Evolutionary conservation across 2,797 vertebrate species (phyloP).

Genomic region (Cirrhinus mrigala): DNA sequence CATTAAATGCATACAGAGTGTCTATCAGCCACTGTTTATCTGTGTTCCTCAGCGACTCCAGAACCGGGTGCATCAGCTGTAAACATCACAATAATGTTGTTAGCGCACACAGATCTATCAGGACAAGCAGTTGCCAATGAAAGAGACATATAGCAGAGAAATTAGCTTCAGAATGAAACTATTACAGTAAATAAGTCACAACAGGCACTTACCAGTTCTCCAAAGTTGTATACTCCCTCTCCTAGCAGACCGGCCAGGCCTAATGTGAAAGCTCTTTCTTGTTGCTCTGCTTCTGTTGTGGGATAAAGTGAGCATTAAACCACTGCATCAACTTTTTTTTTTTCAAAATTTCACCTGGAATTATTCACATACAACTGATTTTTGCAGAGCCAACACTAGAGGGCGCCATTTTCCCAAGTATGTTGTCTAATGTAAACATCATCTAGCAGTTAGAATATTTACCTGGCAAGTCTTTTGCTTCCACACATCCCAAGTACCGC

Average conservation of each 20-base stretch:
- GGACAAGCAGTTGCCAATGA: background rate
- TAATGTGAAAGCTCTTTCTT: constrained; percentile 95
- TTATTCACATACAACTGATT: background rate
- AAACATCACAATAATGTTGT: constrained; percentile 16
- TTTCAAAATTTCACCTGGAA: background rate
- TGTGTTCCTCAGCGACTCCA: constrained; percentile 91
- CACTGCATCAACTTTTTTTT: background rate
- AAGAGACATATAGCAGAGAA: background rate
- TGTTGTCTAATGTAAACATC: background rate
- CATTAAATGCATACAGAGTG: constrained; percentile 95
- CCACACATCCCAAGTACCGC: constrained; percentile 94
- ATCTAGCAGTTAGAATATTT: background rate
- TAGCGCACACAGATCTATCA: background rate
- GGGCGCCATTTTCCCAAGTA: background rate
- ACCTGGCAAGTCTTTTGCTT: constrained; percentile 93
- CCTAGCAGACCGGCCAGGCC: constrained; percentile 94
- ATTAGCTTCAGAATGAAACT: background rate
- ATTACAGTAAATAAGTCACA: background rate
- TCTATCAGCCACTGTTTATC: constrained; percentile 98
- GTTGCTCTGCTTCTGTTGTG: constrained; percentile 90
- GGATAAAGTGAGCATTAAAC: background rate
- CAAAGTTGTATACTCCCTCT: constrained; percentile 98
- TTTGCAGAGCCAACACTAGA: background rate
- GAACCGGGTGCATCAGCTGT: constrained; percentile 96
- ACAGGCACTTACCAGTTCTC: constrained; percentile 87